These are phyloP conservation scores for Bradysia coprophila DNA, from an alignment of 1,140 invertebrate genomes.

Conservation along the genomic window DNA sequence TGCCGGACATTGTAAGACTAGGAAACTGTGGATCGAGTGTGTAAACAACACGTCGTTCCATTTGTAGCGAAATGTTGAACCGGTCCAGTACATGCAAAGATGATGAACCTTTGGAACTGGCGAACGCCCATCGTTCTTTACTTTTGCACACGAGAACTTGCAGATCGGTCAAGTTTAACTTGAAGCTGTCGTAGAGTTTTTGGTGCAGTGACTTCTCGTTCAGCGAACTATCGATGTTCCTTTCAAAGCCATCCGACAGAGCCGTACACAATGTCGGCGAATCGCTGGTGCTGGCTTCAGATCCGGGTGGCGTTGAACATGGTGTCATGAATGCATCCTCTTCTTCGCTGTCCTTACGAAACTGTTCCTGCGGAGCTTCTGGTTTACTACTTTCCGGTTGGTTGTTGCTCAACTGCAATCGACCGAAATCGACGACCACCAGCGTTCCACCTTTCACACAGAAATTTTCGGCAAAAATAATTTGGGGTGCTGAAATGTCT, in stretches of 20 bases:
- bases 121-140: slow-evolving; percentile 78
- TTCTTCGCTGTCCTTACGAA: slow-evolving; percentile 22
- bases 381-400: background rate
- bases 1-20: slow-evolving; percentile 60
- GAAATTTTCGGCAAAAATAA: slow-evolving; percentile 73
- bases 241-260: slow-evolving; percentile 4
- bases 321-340: slow-evolving; percentile 72
- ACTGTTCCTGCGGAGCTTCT: too few species aligned
- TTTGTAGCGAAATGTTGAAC: slow-evolving; percentile 74
- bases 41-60: slow-evolving; percentile 60
- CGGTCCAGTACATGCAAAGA: slow-evolving; percentile 74
- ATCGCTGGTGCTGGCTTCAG: slow-evolving; percentile 38
- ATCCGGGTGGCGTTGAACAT: slow-evolving; percentile 77
- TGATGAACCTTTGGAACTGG: slow-evolving; percentile 62
- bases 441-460: slow-evolving; percentile 53
- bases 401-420: slow-evolving; percentile 53
- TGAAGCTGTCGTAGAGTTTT: slow-evolving; percentile 68
- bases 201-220: slow-evolving; percentile 48
- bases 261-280: slow-evolving; percentile 14
- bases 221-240: slow-evolving; percentile 15
- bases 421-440: slow-evolving; percentile 70
- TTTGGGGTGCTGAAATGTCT: slow-evolving; percentile 84
- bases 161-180: slow-evolving; percentile 64
- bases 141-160: slow-evolving; percentile 76
- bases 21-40: slow-evolving; percentile 75